These are phyloP conservation scores for Discoglossus pictus DNA, from an alignment of 2,797 vertebrate genomes.

Conservation along the genomic window DNA sequence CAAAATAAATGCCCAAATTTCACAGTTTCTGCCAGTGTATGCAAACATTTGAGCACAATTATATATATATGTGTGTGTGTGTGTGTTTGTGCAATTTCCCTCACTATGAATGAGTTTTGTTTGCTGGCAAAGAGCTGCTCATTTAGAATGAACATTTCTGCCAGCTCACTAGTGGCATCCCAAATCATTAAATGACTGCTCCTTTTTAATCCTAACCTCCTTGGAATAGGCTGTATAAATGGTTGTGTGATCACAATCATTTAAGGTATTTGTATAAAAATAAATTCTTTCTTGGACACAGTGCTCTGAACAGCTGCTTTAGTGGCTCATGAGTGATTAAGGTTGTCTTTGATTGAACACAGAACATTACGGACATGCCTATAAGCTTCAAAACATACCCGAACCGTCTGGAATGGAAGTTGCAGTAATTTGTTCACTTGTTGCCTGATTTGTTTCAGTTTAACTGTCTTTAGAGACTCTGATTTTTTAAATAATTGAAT, in stretches of 20 bases:
- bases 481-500: neutral
- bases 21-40: too few relatives aligned
- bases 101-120: too few relatives aligned
- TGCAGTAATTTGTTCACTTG: slow-evolving; percentile 2
- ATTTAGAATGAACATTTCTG: too few relatives aligned
- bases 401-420: neutral
- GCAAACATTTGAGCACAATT: too few relatives aligned
- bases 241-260: neutral
- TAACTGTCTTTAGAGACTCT: neutral
- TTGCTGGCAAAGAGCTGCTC: too few relatives aligned
- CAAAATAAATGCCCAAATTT: too few relatives aligned
- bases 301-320: neutral
- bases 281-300: neutral
- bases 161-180: too few relatives aligned
- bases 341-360: slow-evolving; percentile 4
- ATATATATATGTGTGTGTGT: too few relatives aligned
- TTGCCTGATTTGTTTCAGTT: neutral
- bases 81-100: too few relatives aligned
- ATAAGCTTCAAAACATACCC: neutral
- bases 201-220: too few relatives aligned
- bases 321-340: neutral
- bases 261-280: neutral
- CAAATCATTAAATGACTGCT: too few relatives aligned
- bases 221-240: neutral
- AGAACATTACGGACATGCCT: neutral